Conservation (phyloP, 2,888 invertebrate genomes). For the Myopa tessellatipennis region DNA sequence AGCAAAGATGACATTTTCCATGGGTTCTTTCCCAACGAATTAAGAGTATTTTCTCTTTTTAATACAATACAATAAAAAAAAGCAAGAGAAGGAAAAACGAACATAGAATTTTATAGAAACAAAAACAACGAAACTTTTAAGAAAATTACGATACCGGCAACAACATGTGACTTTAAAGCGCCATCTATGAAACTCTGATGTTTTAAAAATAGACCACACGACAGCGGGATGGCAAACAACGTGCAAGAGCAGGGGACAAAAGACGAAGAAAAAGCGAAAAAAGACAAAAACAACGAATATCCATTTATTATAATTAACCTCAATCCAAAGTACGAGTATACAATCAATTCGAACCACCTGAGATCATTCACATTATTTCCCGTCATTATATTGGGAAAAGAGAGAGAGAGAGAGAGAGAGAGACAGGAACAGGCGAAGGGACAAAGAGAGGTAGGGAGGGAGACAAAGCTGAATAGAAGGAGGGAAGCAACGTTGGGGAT, state of each 20-base stretch:
- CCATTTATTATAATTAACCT: constrained; percentile 38
- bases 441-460: background rate
- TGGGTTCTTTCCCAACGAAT: constrained; percentile 15
- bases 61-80: background rate
- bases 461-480: background rate
- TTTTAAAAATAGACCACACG: constrained; percentile 17
- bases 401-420: background rate
- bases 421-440: background rate
- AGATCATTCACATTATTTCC: constrained; percentile 37
- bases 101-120: background rate
- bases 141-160: background rate
- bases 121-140: background rate
- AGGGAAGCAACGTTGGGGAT: background rate
- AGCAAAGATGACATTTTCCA: constrained; percentile 40
- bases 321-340: constrained; percentile 17
- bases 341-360: constrained; percentile 38
- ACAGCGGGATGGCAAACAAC: background rate
- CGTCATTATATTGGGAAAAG: background rate
- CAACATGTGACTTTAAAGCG: constrained; percentile 10
- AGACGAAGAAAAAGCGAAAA: background rate
- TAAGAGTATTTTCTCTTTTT: background rate
- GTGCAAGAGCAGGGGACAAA: background rate
- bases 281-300: constrained; percentile 7
- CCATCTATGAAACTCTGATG: background rate
- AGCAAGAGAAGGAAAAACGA: background rate